Evolutionary conservation across 2,888 invertebrate genomes (phyloP), one percentile per base, ranked within the genome.

Genomic region (Lithophane ornitopus): DNA sequence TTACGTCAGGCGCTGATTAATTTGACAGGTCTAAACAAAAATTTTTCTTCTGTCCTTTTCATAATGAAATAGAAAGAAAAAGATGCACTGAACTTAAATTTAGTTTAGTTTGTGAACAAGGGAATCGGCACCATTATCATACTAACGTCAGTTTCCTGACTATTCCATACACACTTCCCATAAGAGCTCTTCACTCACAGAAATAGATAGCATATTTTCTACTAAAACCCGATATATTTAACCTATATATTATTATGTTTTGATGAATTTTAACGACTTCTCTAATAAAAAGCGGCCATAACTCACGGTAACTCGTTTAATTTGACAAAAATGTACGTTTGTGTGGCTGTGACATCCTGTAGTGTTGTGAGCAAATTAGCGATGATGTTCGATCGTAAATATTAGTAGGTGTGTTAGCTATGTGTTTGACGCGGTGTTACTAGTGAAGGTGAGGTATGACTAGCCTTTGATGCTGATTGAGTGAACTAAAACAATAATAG

Each of bases 251-350:
- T 59, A 76, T n/a, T 59, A 76, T n/a, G 66, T 80, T 86, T 82
- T 86, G 80, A 80, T 80, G 71, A 80, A 81, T 85, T 87, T 81
- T 76, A 82, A 82, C 83, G 81, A 74, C 74, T 68, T 70, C 54
- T 46, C 68, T 79, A 81, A 88, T 88, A 88, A 86, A 87, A 88
- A 74, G 54, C 69, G 69, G 16, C 66, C 76, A 69, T 87, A 86
- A 86, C 69, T 87, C 82, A 86, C 34, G 19, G 61, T 74, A 70
- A 82, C 78, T 76, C 84, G 62, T 86, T 78, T 73, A 70, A 71
- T 84, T 83, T 85, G 85, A 84, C 87, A 85, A 87, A 85, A 85
- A 84, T 66, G 65, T 68, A 66, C 49, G 41, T 74, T 78, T 68
- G 69, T 65, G 70, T 76, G 59, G 59, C 72, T 8, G 72, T 66